Conservation (phyloP, 2,113 vertebrate species). For the Anolis sagrei region DNA sequence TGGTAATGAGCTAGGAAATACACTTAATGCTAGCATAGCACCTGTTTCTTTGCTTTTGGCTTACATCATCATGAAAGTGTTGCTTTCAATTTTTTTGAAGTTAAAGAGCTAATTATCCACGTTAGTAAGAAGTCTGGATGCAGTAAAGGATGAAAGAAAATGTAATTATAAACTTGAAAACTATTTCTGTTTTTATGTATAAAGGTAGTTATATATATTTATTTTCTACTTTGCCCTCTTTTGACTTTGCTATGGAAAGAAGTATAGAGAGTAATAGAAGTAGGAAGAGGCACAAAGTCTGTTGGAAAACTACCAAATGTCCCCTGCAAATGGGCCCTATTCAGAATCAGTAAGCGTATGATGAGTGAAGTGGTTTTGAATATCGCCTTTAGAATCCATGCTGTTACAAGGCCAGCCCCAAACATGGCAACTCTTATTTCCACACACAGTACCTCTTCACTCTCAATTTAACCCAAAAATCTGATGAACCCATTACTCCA, state of each 20-base stretch:
- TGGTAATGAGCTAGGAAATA: not conserved
- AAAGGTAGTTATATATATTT: conserved; percentile 73
- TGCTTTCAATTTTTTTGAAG: not conserved
- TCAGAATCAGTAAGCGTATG: conserved; percentile 94
- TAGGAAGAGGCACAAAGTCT: conserved; percentile 88
- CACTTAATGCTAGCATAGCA: conserved; percentile 16
- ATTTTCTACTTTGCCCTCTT: conserved; percentile 75
- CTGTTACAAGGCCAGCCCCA: conserved; percentile 89
- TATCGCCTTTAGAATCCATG: conserved; percentile 92
- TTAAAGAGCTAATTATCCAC: conserved; percentile 35
- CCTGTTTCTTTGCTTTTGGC: conserved; percentile 33
- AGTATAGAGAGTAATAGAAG: conserved; percentile 74
- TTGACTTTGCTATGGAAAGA: conserved; percentile 62
- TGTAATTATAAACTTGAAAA: conserved; percentile 43
- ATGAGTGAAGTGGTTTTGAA: conserved; percentile 93
- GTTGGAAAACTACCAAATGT: conserved; percentile 90
- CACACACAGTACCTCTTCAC: conserved; percentile 92
- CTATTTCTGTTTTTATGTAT: conserved; percentile 66
- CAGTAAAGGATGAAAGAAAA: conserved; percentile 43
- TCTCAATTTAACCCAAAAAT: conserved; percentile 97
- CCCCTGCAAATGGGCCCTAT: conserved; percentile 90
- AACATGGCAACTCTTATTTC: conserved; percentile 91
- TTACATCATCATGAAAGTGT: not conserved
- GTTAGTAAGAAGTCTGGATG: conserved; percentile 39
- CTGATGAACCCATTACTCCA: conserved; percentile 92